Conservation (phyloP, 2,797 vertebrate species). For the Anguilla megastoma region DNA sequence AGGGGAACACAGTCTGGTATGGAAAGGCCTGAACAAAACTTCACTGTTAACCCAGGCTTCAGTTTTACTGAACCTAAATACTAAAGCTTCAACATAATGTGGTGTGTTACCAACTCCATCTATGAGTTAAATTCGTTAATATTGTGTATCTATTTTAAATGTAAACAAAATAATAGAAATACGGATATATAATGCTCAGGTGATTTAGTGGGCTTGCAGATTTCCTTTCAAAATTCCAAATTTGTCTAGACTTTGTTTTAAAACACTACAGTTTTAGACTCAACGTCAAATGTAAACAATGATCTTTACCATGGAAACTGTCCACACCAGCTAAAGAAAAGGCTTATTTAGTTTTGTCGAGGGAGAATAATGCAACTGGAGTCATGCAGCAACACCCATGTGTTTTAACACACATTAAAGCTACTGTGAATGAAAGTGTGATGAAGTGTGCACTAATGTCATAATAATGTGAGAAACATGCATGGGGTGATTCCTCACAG, state of each 20-base stretch:
- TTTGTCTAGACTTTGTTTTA: constrained; percentile 32
- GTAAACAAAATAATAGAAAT: background rate
- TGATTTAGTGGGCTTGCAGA: constrained; percentile 1
- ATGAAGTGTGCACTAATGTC: background rate
- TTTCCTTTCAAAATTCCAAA: constrained; percentile 20
- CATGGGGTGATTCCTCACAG: background rate
- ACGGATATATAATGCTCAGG: constrained; percentile 4
- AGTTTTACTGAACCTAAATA: background rate
- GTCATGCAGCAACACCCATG: constrained; percentile 27
- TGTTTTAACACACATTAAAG: background rate
- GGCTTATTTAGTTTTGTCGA: constrained; percentile 42
- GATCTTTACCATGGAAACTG: constrained; percentile 50
- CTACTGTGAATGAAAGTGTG: constrained; percentile 19
- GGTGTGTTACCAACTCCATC: background rate
- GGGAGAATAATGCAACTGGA: constrained; percentile 11
- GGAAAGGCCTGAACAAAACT: background rate
- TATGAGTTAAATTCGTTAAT: background rate
- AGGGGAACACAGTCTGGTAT: constrained; percentile 1
- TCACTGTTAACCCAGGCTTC: background rate
- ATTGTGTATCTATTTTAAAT: constrained; percentile 33
- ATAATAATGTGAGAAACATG: constrained; percentile 6
- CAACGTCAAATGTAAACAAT: constrained; percentile 50
- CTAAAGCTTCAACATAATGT: background rate
- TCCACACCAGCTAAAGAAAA: constrained; percentile 48
- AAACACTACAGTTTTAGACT: constrained; percentile 16